A percentile compares a stretch with the other conserved stretches of the same genome.
phyloP scores from a whole-genome alignment of 2,113 vertebrate genomes.

The Anthoscopus minutus region DNA sequence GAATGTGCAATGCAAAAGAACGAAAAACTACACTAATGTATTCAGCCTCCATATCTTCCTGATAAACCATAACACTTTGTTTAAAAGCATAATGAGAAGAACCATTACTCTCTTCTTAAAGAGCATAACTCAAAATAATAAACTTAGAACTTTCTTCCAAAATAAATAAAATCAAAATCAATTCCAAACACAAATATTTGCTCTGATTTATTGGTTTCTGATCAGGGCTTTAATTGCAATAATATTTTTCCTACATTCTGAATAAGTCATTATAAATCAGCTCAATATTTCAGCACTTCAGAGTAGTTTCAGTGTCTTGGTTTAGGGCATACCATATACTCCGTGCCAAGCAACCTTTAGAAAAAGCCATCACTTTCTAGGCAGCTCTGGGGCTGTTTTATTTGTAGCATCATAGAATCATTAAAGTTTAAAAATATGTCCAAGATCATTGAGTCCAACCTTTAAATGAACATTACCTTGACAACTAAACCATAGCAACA shows the following conservation, averaged over 20 bases:
- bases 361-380: not conserved
- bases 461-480: not conserved
- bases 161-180: not conserved
- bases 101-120: not conserved
- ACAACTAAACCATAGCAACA: not conserved
- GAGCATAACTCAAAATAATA: not conserved
- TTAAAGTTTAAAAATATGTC: not conserved
- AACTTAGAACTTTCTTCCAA: not conserved
- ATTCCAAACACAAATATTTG: not conserved
- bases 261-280: not conserved
- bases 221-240: not conserved
- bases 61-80: not conserved
- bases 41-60: not conserved
- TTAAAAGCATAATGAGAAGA: not conserved
- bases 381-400: not conserved
- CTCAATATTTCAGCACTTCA: not conserved
- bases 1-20: not conserved
- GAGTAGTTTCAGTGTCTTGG: not conserved
- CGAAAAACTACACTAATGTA: not conserved
- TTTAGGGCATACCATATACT: too few relatives aligned
- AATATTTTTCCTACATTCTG: not conserved
- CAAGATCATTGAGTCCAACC: not conserved
- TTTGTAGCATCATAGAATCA: not conserved
- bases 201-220: not conserved
- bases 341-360: not conserved